Percentiles rank a stretch among this genome's conserved stretches.
Evolutionary conservation across 2,888 invertebrate species (phyloP).

Genomic region (Metopia argyrocephala): DNA sequence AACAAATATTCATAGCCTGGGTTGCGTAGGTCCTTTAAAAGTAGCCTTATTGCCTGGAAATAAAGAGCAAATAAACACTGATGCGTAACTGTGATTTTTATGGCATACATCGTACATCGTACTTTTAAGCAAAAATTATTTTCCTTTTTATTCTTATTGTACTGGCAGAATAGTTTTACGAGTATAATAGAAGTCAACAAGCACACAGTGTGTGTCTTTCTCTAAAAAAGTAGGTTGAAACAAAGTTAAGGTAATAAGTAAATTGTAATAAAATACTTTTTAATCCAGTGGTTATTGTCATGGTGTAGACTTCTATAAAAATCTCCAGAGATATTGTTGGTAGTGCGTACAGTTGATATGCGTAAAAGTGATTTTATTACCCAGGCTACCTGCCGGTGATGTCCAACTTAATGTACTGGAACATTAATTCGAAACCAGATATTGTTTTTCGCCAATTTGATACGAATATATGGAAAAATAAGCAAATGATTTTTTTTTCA

Average conservation of each 20-base stretch:
- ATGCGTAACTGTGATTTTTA: conserved; percentile 49
- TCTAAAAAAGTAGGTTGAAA: too few species aligned
- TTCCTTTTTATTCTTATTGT: conserved; percentile 7
- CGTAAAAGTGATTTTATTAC: background rate
- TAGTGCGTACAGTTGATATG: background rate
- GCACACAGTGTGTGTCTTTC: background rate
- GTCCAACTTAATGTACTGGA: too few species aligned
- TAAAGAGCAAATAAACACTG: conserved; percentile 12
- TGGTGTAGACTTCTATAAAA: conserved; percentile 9
- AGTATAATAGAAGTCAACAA: background rate
- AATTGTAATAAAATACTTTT: background rate
- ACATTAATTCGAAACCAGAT: too few species aligned
- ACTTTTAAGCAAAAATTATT: conserved; percentile 28
- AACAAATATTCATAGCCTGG: background rate
- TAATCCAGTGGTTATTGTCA: conserved; percentile 7
- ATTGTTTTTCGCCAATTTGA: too few species aligned
- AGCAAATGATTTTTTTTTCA: too few species aligned
- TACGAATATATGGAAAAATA: too few species aligned
- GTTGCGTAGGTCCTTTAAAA: conserved; percentile 1
- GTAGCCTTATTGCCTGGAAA: background rate
- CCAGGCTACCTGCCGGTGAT: too few species aligned
- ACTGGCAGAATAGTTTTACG: conserved; percentile 3
- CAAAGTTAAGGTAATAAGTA: background rate
- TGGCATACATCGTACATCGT: too few species aligned
- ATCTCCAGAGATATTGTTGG: conserved; percentile 1